Conservation (phyloP, 2,113 vertebrate genomes). For the Puntigrus tetrazona region DNA sequence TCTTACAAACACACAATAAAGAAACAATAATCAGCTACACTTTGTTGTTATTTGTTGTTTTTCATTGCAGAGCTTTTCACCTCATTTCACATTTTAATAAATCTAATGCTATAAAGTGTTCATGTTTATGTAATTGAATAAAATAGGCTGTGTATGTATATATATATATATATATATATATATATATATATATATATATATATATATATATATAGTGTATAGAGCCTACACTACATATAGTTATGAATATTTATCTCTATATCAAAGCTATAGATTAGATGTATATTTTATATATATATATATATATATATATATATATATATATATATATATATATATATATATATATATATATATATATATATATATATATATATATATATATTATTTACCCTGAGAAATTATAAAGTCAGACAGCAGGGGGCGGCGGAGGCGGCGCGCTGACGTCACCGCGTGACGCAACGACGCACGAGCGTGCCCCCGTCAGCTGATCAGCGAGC, state of each 20-base stretch:
- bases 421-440: neutral
- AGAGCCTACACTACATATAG: too few species aligned
- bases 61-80: neutral
- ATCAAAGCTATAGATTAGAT: neutral
- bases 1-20: neutral
- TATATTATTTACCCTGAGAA: too few species aligned
- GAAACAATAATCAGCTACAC: neutral
- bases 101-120: neutral
- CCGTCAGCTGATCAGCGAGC: slow-evolving; percentile 34
- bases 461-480: slow-evolving; percentile 19
- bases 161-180: too few species aligned
- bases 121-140: too few species aligned
- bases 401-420: neutral
- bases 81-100: neutral
- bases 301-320: too few species aligned
- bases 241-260: neutral
- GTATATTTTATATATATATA: too few species aligned
- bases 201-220: too few species aligned
- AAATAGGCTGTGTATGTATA: too few species aligned
- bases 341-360: too few species aligned
- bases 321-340: too few species aligned
- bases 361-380: too few species aligned
- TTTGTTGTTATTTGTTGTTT: neutral
- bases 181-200: too few species aligned
- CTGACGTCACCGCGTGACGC: neutral